These are phyloP conservation scores for Drosophila sordidula DNA, from an alignment of 2,888 invertebrate species.

Conservation along the genomic window DNA sequence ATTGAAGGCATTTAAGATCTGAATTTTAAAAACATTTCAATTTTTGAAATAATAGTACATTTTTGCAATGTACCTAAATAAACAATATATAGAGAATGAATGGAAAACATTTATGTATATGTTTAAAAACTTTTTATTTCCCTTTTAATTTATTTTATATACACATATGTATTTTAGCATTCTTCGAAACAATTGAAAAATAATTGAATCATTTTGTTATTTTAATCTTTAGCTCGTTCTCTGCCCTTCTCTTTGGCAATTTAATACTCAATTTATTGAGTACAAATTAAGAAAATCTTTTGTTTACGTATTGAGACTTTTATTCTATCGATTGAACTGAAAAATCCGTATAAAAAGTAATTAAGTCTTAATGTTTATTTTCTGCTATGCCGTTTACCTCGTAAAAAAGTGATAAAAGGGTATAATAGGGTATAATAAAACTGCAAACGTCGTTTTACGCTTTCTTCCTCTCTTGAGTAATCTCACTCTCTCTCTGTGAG, in stretches of 20 bases:
- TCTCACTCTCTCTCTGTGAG: background rate
- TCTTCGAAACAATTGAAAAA: constrained; percentile 3
- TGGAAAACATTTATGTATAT: too few species aligned
- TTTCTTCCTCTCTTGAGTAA: background rate
- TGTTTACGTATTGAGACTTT: background rate
- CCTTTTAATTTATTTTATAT: too few species aligned
- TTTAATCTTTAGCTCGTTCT: background rate
- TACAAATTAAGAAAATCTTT: background rate
- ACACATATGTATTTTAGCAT: background rate
- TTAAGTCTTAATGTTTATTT: background rate
- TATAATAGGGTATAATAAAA: background rate
- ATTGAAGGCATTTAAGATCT: too few species aligned
- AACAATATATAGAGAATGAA: too few species aligned
- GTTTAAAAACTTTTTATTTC: too few species aligned
- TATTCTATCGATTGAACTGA: background rate
- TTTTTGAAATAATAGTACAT: too few species aligned
- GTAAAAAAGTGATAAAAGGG: background rate
- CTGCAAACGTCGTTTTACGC: background rate
- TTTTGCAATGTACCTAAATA: too few species aligned
- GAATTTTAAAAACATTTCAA: too few species aligned
- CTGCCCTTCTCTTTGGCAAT: background rate
- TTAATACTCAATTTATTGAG: constrained; percentile 4
- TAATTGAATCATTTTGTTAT: constrained; percentile 10
- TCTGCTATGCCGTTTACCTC: background rate
- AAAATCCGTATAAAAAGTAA: too few species aligned